Evolutionary conservation across 92 coral and sea anemone species (phyloP).

Genomic region (Porites lobata): DNA sequence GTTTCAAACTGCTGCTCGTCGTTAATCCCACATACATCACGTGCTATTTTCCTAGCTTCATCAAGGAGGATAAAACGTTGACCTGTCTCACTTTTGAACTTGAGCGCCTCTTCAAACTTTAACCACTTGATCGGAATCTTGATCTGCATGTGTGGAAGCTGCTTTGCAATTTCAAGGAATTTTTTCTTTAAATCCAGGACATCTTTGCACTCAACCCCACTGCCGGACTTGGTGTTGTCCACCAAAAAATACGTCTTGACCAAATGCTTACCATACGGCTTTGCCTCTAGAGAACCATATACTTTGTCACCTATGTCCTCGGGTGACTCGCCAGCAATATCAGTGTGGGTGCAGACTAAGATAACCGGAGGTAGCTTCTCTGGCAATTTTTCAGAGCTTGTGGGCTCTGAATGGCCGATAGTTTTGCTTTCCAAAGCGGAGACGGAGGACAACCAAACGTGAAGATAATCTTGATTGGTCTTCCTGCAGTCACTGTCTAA

Average conservation of each 20-base stretch:
- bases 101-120: slow-evolving; percentile 41
- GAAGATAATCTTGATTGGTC: slow-evolving; percentile 60
- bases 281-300: slow-evolving; percentile 3
- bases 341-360: slow-evolving; percentile 67
- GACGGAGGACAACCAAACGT: slow-evolving; percentile 66
- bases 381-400: not conserved
- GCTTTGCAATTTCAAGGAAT: slow-evolving; percentile 32
- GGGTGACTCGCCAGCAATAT: not conserved
- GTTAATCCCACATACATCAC: not conserved
- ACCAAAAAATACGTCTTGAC: slow-evolving; percentile 31
- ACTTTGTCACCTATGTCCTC: slow-evolving; percentile 31
- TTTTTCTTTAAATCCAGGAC: slow-evolving; percentile 22
- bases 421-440: not conserved
- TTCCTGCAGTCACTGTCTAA: not conserved
- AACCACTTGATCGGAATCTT: slow-evolving; percentile 56
- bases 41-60: slow-evolving; percentile 51
- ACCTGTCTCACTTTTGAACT: too few species aligned
- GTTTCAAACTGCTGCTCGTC: slow-evolving; percentile 9
- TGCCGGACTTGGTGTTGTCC: slow-evolving; percentile 65
- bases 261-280: slow-evolving; percentile 26
- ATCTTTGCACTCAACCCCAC: slow-evolving; percentile 23
- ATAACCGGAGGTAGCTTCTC: slow-evolving; percentile 53
- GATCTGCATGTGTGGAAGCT: slow-evolving; percentile 2
- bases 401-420: not conserved
- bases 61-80: too few species aligned